Base-by-base conservation (phyloP, 2,113 vertebrate genomes). In the Choloepus hoffmanni region DNA sequence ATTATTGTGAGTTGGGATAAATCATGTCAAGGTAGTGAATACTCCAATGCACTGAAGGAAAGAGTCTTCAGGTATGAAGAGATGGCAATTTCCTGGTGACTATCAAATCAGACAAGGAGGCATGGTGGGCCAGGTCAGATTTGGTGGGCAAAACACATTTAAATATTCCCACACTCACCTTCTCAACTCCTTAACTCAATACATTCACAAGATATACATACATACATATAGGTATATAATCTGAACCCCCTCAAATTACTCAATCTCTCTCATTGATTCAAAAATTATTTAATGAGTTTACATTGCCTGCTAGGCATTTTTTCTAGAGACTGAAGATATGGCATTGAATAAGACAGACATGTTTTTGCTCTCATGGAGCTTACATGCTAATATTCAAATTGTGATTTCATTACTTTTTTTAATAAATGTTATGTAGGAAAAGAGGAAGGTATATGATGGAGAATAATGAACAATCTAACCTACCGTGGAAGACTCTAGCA, bases 361-460 rank as follows among this genome's bases (percentile, higher is more conserved):
- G 18, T 26, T 53, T 85, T 26, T 78, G 24, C 24, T 48, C 24
- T 53, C 58, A 7, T n/a, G 14, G 50, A 50, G 14, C 23, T 53
- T 28, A 15, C 16, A 23, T 40, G 12, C 30, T 60, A 10, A 3
- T 13, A 40, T 26, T 89, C 55, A 50, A 21, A 70, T 1, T 45
- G 23, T 21, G 8, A 55, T 63, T 90, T 90, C 26, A 87, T 63
- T 21, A 14, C 11, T 9, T 84, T 43, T 70, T 85, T 65, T 45
- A 5, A 62, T 68, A 62, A 53, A 45, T 16, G 15, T 8, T 70
- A 0, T 21, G 33, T 48, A 33, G 11, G 6, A 55, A 24, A 23
- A 72, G 5, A 55, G 40, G 3, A n/a, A 24, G 15, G 9, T 2
- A 1, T 8, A 2, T 3, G 7, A 8, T 0, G 10, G 3, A 36